Conservation (phyloP, 2,113 vertebrate genomes). For the Psilopogon haemacephalus region DNA sequence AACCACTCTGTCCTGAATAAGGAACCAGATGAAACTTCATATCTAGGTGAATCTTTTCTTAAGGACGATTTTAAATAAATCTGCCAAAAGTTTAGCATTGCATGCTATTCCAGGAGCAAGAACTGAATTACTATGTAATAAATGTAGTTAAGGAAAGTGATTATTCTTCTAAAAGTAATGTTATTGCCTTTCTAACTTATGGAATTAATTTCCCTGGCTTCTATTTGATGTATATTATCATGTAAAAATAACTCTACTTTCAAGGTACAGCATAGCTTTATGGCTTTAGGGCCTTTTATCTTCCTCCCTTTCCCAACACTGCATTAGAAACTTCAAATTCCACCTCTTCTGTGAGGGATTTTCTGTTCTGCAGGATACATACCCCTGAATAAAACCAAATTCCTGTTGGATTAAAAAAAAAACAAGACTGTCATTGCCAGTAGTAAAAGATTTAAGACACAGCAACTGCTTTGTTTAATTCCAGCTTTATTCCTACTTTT, state of each 20-base stretch:
- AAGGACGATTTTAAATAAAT: conserved; percentile 50
- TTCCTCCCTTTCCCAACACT: not conserved
- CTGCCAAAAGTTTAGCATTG: conserved; percentile 39
- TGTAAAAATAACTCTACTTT: conserved; percentile 46
- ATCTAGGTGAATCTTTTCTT: conserved; percentile 56
- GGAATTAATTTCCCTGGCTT: conserved; percentile 46
- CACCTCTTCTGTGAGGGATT: not conserved
- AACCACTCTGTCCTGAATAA: conserved; percentile 62
- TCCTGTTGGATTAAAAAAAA: not conserved
- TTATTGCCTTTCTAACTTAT: conserved; percentile 49
- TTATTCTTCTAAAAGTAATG: conserved; percentile 59
- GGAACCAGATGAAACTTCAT: conserved; percentile 30
- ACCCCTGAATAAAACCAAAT: not conserved
- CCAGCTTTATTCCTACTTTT: not conserved
- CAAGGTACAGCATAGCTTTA: conserved; percentile 4
- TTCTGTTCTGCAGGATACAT: not conserved
- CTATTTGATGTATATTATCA: conserved; percentile 30
- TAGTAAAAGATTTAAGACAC: not conserved
- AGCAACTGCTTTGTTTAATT: not conserved
- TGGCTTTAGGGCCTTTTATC: conserved; percentile 47
- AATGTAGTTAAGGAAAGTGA: conserved; percentile 63
- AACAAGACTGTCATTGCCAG: not conserved
- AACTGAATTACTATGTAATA: conserved; percentile 58
- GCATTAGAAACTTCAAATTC: not conserved
- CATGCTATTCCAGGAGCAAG: conserved; percentile 14